These are phyloP conservation scores for Australoheros facetus DNA, from an alignment of 2,797 vertebrate genomes.

Conservation along the genomic window DNA sequence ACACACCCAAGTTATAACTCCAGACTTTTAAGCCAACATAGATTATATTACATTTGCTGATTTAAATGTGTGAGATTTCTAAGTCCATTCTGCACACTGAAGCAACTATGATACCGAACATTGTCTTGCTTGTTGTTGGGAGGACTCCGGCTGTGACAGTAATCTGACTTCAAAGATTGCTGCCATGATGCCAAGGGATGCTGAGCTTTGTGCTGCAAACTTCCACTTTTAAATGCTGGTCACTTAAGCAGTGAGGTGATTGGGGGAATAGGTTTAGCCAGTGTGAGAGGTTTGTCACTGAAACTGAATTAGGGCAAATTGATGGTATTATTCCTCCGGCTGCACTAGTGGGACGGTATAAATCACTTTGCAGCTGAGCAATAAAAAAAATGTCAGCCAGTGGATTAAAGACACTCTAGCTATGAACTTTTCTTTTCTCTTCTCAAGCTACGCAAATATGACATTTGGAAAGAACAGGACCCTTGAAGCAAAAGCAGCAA, in stretches of 20 bases:
- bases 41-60: neutral
- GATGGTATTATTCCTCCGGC: constrained; percentile 71
- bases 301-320: constrained; percentile 77
- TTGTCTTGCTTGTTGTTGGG: neutral
- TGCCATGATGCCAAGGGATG: neutral
- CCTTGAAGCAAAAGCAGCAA: constrained; percentile 61
- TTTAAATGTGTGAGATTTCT: neutral
- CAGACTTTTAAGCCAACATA: neutral
- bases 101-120: neutral
- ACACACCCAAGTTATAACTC: neutral
- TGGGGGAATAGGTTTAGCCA: constrained; percentile 54
- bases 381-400: constrained; percentile 74
- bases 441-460: constrained; percentile 61
- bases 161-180: constrained; percentile 9
- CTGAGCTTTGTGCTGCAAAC: constrained; percentile 11
- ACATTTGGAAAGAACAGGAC: constrained; percentile 68
- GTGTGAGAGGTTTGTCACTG: constrained; percentile 66
- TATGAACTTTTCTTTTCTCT: constrained; percentile 66
- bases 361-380: constrained; percentile 75
- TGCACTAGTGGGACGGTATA: constrained; percentile 64
- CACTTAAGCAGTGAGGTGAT: constrained; percentile 51
- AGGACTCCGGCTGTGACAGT: neutral
- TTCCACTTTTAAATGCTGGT: constrained; percentile 19
- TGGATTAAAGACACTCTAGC: constrained; percentile 73
- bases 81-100: neutral